Evolutionary conservation across 1,140 invertebrate genomes (phyloP), one percentile per base, ranked within the genome.

Genomic region (Macrosteles quadrilineatus): DNA sequence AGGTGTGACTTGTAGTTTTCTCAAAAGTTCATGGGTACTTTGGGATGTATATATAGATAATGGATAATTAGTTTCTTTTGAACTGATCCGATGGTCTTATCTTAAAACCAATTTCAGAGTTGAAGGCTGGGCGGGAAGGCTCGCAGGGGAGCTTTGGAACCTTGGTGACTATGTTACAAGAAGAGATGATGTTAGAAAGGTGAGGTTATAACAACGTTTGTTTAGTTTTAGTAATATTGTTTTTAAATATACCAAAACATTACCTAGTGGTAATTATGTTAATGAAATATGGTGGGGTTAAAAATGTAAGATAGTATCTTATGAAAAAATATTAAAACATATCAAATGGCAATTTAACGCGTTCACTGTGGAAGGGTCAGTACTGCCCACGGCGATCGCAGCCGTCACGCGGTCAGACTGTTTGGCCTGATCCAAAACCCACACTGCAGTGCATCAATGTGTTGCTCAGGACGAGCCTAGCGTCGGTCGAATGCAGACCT

Each of bases 151-250:
- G 77, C 77, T 91, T 67, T 89, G 87, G 74, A 85, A 88, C 75
- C 84, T 90, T 74, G 89, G 88, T 69, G 87, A 89, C 76, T 88
- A 87, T 77, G 88, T 91, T 73, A 90, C 88, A 27, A 85, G 88
- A 74, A 84, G 88, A 76, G 86, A 89, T 75, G 87, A 88, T 75
- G 88, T 91, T 71, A 85, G 88, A 76, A 86, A 87, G 73, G 86
- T 87, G 81, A 81, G 82, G 79, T 45, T 45, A 25, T 57, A 19
- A 68, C 1, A 25, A 67, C 11, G 29, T 50, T 67, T 68, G 27
- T 71, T 23, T 67, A n/a, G 6, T 55, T 25, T 12, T 25, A 32
- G 40, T n/a, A 53, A 25, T 40, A 4, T 14, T 12, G 19, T 40
- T 55, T 21, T 6, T 27, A 45, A 3, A 68, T 6, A 6, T 11